Evolutionary conservation across 1,140 invertebrate genomes (phyloP).

Genomic region (Drosophila sp.): DNA sequence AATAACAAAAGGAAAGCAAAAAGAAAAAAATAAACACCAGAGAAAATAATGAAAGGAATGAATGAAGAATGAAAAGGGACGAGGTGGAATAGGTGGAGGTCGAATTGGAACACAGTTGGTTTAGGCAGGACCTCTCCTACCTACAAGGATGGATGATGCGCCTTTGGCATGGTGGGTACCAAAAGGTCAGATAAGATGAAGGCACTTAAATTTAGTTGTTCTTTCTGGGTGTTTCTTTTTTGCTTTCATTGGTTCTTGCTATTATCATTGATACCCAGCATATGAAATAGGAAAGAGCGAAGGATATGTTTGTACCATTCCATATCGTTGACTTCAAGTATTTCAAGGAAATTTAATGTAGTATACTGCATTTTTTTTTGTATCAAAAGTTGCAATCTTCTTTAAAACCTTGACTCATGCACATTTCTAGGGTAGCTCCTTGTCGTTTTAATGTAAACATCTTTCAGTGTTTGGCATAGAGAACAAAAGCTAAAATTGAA

Average conservation of each 20-base stretch:
- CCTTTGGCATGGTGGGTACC: conserved; percentile 3
- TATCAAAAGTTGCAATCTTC: too few relatives aligned
- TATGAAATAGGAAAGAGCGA: too few relatives aligned
- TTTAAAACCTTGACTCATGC: too few relatives aligned
- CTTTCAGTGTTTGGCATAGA: conserved; percentile 54
- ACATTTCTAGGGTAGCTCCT: background rate
- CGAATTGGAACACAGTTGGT: conserved; percentile 20
- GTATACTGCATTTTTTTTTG: too few relatives aligned
- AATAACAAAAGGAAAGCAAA: conserved; percentile 21
- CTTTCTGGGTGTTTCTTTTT: conserved; percentile 23
- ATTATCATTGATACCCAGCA: conserved; percentile 5
- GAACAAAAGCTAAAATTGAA: conserved; percentile 81
- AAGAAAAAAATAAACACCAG: background rate
- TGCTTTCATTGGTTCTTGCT: conserved; percentile 17
- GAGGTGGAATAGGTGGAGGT: background rate
- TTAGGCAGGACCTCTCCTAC: background rate
- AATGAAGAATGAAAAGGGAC: background rate
- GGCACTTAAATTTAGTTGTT: conserved; percentile 75
- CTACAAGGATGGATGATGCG: conserved; percentile 26
- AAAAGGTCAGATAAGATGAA: conserved; percentile 63
- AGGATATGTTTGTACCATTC: background rate
- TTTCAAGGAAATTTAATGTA: too few relatives aligned
- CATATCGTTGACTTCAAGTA: background rate
- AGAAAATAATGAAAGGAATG: background rate
- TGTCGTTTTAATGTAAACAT: conserved; percentile 1